Percentiles rank a stretch among this genome's conserved stretches.
phyloP scores from a whole-genome alignment of 92 coral and sea anemone genomes.

The Chrysogorgia sp. region DNA sequence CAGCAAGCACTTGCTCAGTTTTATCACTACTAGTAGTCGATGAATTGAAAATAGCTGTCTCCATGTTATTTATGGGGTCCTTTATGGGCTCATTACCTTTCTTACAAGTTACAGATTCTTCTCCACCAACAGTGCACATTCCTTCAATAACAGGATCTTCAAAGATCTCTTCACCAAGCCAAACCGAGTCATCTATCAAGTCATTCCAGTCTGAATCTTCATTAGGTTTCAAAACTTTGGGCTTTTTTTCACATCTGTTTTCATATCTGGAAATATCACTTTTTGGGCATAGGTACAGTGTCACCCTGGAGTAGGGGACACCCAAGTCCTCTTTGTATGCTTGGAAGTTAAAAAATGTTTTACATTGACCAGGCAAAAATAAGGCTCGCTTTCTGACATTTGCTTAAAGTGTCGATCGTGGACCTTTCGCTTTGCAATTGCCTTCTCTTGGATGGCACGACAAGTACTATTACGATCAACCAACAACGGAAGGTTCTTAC shows the following conservation, averaged over 20 bases:
- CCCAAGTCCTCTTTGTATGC: slow-evolving; percentile 10
- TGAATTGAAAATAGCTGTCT: background rate
- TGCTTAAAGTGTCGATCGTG: slow-evolving; percentile 41
- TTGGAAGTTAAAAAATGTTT: slow-evolving; percentile 23
- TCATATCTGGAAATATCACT: no score
- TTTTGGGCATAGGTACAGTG: slow-evolving; percentile 37
- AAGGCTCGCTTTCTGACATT: slow-evolving; percentile 25
- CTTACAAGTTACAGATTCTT: background rate
- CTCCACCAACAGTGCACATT: background rate
- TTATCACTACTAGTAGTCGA: background rate
- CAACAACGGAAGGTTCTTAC: slow-evolving; percentile 14
- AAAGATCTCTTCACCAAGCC: background rate
- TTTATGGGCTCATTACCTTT: background rate
- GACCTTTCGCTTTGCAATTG: slow-evolving; percentile 43
- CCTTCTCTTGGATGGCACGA: slow-evolving; percentile 39
- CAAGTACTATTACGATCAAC: slow-evolving; percentile 47
- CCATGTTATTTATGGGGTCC: background rate
- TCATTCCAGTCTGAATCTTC: background rate
- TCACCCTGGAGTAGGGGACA: slow-evolving; percentile 19
- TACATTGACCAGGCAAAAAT: slow-evolving; percentile 33
- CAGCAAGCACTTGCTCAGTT: background rate
- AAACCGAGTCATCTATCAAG: background rate
- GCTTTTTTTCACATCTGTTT: no score
- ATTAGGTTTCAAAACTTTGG: background rate
- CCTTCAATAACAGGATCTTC: background rate